phyloP scores from a whole-genome alignment of 2,888 invertebrate species.

The Elgonia sp. region DNA sequence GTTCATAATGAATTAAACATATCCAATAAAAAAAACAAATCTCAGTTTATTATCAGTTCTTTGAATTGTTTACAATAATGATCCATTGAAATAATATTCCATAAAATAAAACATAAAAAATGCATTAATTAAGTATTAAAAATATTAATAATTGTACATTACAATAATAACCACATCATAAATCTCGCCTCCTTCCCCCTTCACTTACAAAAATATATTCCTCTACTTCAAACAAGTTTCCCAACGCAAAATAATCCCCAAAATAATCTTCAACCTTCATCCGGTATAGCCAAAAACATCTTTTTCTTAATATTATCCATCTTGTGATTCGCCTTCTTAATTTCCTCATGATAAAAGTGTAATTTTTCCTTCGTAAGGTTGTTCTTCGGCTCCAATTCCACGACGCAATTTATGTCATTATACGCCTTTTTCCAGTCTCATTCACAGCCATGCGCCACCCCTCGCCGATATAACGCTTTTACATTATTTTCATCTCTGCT shows the following conservation, averaged over 20 bases:
- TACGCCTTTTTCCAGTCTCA: conserved; percentile 91
- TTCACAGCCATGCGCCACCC: conserved; percentile 87
- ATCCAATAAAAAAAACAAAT: too few species aligned
- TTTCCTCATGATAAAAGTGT: conserved; percentile 88
- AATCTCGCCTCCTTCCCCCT: too few species aligned
- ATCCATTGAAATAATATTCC: too few species aligned
- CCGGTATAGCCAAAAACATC: conserved; percentile 84
- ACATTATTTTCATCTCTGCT: too few species aligned
- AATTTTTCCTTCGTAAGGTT: conserved; percentile 89
- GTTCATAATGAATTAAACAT: too few species aligned
- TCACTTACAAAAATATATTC: conserved; percentile 2
- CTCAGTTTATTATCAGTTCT: too few species aligned
- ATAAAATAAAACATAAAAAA: too few species aligned
- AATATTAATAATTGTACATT: too few species aligned
- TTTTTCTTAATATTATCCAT: conserved; percentile 89
- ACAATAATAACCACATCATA: too few species aligned
- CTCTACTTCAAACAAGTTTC: conserved; percentile 4
- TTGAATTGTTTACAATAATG: too few species aligned
- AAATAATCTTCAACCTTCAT: background rate
- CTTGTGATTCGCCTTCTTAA: conserved; percentile 89
- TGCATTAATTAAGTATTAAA: too few species aligned
- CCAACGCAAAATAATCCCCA: background rate
- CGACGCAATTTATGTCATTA: conserved; percentile 88
- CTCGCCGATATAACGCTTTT: too few species aligned
- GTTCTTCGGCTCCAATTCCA: conserved; percentile 90